Evolutionary conservation across 1,140 invertebrate genomes (phyloP).

Genomic region (Telenomus remus): DNA sequence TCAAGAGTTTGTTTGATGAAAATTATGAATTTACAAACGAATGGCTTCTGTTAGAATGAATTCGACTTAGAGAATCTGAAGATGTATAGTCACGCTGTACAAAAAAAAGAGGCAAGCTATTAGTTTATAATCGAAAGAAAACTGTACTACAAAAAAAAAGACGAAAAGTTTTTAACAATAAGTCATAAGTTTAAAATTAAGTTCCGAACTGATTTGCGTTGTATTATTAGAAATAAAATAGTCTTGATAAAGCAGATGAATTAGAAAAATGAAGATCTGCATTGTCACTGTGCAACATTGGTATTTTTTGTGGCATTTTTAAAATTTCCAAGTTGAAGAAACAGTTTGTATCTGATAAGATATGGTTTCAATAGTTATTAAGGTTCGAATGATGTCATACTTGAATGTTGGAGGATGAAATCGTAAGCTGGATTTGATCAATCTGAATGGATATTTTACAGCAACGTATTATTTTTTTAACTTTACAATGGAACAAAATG

Average conservation of each 20-base stretch:
- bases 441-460: too few species aligned
- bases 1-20: neutral
- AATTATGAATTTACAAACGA: neutral
- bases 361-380: constrained; percentile 55
- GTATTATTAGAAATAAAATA: constrained; percentile 13
- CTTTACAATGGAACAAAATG: too few species aligned
- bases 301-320: constrained; percentile 31
- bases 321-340: constrained; percentile 31
- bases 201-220: constrained; percentile 31
- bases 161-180: constrained; percentile 29
- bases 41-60: constrained; percentile 1
- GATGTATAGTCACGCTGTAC: constrained; percentile 49
- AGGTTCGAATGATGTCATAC: constrained; percentile 48
- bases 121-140: constrained; percentile 38
- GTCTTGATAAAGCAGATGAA: constrained; percentile 25
- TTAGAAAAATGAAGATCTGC: constrained; percentile 10
- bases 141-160: constrained; percentile 34
- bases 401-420: constrained; percentile 49
- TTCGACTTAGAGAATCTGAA: constrained; percentile 27
- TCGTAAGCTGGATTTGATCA: constrained; percentile 53
- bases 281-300: constrained; percentile 34
- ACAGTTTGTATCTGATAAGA: constrained; percentile 28
- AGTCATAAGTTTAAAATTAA: constrained; percentile 10
- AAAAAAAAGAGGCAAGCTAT: constrained; percentile 39
- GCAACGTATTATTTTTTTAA: too few species aligned